phyloP scores from a whole-genome alignment of 2,113 vertebrate genomes.

The Anhinga rufa region DNA sequence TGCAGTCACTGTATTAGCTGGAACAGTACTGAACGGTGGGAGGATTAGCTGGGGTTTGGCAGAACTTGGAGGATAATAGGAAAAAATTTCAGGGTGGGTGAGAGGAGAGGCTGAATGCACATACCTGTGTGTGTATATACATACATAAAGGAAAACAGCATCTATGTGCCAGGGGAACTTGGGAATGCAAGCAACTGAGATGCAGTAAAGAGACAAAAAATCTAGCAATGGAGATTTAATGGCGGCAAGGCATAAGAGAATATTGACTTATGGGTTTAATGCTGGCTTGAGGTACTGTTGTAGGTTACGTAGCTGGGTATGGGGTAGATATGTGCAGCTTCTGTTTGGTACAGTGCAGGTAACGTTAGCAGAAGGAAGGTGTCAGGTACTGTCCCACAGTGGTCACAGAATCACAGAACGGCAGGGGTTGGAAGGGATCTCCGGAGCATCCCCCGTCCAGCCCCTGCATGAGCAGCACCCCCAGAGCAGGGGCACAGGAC shows the following conservation, averaged over 20 bases:
- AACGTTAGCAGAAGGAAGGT: not conserved
- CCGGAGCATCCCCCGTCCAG: no score
- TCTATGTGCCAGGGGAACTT: not conserved
- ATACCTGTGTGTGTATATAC: not conserved
- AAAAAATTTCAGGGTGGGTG: not conserved
- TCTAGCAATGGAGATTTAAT: not conserved
- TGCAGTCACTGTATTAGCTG: slow-evolving; percentile 3
- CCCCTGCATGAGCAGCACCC: no score
- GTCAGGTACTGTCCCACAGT: not conserved
- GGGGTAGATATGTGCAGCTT: not conserved
- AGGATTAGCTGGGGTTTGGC: slow-evolving; percentile 39
- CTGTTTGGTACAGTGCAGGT: not conserved
- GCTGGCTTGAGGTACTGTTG: not conserved
- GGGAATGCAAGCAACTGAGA: not conserved
- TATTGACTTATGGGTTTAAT: not conserved
- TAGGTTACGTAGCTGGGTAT: not conserved
- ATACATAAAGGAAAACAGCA: not conserved
- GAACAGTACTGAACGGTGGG: not conserved
- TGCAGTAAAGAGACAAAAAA: not conserved
- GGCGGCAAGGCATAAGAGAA: not conserved
- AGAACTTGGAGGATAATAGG: not conserved
- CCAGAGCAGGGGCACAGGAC: no score
- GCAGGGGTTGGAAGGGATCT: no score
- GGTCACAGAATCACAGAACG: no score
- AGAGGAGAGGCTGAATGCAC: not conserved